Evolutionary conservation across 2,113 vertebrate species (phyloP).

Genomic region (Hippolais icterina): DNA sequence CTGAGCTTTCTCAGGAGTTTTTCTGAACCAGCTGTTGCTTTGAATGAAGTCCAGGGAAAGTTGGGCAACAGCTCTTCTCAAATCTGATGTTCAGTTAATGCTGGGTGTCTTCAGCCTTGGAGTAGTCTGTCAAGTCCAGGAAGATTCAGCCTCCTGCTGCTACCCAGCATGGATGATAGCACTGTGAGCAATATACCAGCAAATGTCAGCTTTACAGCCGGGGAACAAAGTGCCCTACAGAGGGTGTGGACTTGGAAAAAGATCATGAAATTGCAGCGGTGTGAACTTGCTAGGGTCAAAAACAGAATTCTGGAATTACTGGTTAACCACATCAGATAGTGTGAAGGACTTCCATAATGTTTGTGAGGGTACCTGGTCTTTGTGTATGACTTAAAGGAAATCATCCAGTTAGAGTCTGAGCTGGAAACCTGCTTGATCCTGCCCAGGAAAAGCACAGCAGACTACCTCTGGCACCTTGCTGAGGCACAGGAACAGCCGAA

Average conservation of each 20-base stretch:
- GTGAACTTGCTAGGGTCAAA: neutral
- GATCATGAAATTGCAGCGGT: neutral
- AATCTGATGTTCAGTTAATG: slow-evolving; percentile 18
- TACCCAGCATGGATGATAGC: neutral
- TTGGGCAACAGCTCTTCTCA: slow-evolving; percentile 36
- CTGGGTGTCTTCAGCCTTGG: neutral
- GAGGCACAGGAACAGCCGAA: neutral
- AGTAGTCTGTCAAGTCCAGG: neutral
- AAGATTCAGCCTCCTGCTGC: neutral
- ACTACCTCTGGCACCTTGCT: neutral
- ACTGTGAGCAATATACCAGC: neutral
- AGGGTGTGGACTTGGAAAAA: neutral
- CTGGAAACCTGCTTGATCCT: neutral
- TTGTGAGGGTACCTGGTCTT: neutral
- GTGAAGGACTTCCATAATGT: neutral
- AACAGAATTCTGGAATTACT: neutral
- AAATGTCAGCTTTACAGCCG: neutral
- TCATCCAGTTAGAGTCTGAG: neutral
- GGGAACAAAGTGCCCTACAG: neutral
- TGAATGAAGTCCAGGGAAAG: slow-evolving; percentile 44
- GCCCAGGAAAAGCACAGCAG: neutral
- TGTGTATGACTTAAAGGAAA: neutral
- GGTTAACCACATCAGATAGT: neutral
- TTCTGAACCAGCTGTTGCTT: slow-evolving; percentile 53
- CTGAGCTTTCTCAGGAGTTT: slow-evolving; percentile 34